Percentiles rank a stretch among this genome's conserved stretches.
Evolutionary conservation across 2,113 vertebrate genomes (phyloP).

Genomic region (Muntiacus muntjak): DNA sequence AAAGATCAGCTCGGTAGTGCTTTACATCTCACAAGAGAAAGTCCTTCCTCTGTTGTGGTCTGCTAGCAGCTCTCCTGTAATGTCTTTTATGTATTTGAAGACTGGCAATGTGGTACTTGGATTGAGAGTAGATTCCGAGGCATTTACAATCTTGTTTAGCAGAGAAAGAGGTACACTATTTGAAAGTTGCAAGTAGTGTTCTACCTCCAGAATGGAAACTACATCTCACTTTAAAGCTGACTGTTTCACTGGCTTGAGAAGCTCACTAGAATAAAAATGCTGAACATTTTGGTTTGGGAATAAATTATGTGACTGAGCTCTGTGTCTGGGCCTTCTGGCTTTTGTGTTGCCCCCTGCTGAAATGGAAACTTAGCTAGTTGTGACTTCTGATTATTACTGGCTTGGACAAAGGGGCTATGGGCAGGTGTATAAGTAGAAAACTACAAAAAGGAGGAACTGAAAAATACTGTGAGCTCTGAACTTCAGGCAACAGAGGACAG

Average conservation of each 20-base stretch:
- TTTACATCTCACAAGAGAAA: background rate
- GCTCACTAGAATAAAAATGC: background rate
- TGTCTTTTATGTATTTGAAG: background rate
- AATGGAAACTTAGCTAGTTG: background rate
- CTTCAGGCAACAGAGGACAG: background rate
- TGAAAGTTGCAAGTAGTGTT: background rate
- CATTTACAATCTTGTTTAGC: background rate
- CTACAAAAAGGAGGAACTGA: background rate
- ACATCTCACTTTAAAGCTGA: background rate
- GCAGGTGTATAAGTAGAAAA: background rate
- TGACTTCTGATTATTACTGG: background rate
- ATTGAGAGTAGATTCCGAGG: background rate
- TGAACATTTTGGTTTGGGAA: background rate
- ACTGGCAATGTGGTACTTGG: background rate
- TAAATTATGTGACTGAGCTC: background rate
- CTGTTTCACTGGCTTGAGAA: background rate
- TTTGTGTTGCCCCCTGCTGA: background rate
- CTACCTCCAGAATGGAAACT: background rate
- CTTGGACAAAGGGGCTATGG: background rate
- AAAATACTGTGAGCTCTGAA: background rate
- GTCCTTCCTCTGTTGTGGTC: background rate
- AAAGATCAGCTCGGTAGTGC: background rate
- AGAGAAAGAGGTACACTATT: background rate
- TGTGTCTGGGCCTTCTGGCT: background rate
- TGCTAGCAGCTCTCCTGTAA: background rate